Evolutionary conservation across 53 echinoderm and acorn worm species (phyloP).

Genomic region (Astropecten irregularis): DNA sequence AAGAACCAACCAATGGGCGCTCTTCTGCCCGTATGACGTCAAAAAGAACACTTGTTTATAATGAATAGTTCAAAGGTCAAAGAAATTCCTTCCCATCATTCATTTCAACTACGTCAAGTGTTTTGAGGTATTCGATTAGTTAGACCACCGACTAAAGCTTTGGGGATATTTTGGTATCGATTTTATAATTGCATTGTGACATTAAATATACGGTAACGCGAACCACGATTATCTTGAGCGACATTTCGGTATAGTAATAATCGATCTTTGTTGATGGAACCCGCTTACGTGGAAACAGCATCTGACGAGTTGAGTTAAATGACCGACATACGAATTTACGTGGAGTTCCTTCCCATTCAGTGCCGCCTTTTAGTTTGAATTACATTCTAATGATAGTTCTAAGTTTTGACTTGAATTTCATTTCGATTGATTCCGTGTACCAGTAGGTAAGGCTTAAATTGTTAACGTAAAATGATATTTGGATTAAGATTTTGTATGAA

Average conservation of each 20-base stretch:
- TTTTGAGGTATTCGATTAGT: background rate
- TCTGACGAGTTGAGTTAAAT: background rate
- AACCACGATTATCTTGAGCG: too few species aligned
- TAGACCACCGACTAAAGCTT: background rate
- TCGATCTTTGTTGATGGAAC: background rate
- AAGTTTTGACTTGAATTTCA: background rate
- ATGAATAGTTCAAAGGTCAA: conserved; percentile 43
- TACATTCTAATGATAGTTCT: background rate
- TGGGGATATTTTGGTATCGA: background rate
- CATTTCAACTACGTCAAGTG: conserved; percentile 57
- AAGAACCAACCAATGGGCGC: background rate
- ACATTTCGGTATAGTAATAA: too few species aligned
- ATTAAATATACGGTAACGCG: background rate
- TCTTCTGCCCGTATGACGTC: background rate
- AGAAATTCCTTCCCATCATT: conserved; percentile 45
- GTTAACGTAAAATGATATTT: background rate
- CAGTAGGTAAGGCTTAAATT: background rate
- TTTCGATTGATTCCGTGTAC: background rate
- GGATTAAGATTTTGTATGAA: too few species aligned
- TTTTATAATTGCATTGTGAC: background rate
- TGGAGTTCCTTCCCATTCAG: background rate
- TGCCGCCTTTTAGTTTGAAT: background rate
- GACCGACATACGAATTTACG: background rate
- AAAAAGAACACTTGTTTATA: conserved; percentile 4
- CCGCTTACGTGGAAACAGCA: background rate